Evolutionary conservation across 2,113 vertebrate species (phyloP), one percentile per base, ranked within the genome.

Genomic region (Spea bombifrons): DNA sequence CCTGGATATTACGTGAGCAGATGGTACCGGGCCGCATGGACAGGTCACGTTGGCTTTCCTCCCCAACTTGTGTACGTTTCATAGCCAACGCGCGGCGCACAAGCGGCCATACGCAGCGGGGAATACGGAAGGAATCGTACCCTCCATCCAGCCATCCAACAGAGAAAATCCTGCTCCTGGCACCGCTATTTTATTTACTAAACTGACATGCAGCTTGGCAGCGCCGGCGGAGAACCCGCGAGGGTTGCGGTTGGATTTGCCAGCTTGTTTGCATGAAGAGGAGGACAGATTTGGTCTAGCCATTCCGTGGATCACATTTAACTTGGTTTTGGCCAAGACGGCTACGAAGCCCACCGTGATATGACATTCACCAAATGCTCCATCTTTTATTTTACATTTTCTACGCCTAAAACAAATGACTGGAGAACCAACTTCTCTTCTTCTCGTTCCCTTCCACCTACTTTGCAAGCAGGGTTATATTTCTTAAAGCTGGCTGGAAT

Each of bases 211-310:
- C 55, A 48, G 50, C 50, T 45, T 55, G 55, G 48, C 2, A 53
- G 46, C 44, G 17, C 13, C 17, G n/a, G 13, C 53, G 16, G 53
- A 78, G 47, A 15, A 46, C 48, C 50, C 67, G 63, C 53, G 53
- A 45, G 66, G 53, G 68, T 45, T 59, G 71, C 48, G 12, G n/a
- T 1, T 55, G 10, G 68, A 71, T 13, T 16, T 46, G 68, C 76
- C 76, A 78, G 44, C 17, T 55, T 53, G 45, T 17, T 43, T 55
- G 63, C 47, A 72, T 45, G 61, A n/a, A 65, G 48, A 63, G 49
- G 59, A 71, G 48, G 61, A 52, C 44, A 48, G 30, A 72, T 72
- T 72, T 66, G 61, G 69, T 72, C 69, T 78, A 78, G 76, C 69
- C 76, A 13, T 72, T 55, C 52, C 59, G 9, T 59, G 61, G 69